Conservation (phyloP, 1,140 invertebrate genomes). For the Listronotus bonariensis region DNA sequence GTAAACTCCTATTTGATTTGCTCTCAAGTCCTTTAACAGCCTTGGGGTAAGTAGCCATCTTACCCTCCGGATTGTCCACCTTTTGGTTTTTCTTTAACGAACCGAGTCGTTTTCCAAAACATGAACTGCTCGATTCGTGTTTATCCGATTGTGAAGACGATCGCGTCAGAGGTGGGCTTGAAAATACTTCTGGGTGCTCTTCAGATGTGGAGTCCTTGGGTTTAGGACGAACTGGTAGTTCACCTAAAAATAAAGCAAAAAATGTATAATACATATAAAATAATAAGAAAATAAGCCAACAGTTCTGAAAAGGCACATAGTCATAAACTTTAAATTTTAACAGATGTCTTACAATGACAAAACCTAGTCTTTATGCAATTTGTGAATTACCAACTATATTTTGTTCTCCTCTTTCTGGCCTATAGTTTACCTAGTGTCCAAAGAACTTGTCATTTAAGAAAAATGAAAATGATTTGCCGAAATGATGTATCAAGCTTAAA, state of each 20-base stretch:
- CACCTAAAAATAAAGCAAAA: conserved; percentile 39
- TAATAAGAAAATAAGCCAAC: not conserved
- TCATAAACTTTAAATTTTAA: too few relatives aligned
- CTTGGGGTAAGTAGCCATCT: conserved; percentile 50
- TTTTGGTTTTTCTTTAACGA: conserved; percentile 50
- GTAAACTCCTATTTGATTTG: conserved; percentile 47
- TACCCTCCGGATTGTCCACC: conserved; percentile 37
- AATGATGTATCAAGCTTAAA: too few relatives aligned
- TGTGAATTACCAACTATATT: too few relatives aligned
- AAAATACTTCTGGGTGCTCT: conserved; percentile 13
- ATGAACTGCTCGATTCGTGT: conserved; percentile 50
- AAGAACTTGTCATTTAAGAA: too few relatives aligned
- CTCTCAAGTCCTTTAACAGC: conserved; percentile 44
- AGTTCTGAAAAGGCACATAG: not conserved
- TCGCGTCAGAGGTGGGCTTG: conserved; percentile 17
- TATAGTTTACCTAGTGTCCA: too few relatives aligned
- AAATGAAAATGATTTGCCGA: too few relatives aligned
- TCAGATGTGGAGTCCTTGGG: conserved; percentile 7
- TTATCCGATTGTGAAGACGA: conserved; percentile 38
- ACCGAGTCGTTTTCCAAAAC: conserved; percentile 53
- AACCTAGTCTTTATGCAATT: too few relatives aligned
- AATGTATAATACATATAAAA: conserved; percentile 5
- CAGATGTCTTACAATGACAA: too few relatives aligned
- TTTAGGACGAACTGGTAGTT: conserved; percentile 45
- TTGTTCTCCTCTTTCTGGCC: too few relatives aligned